Conservation (phyloP, 2,888 invertebrate genomes). For the Ennomos erosarius region DNA sequence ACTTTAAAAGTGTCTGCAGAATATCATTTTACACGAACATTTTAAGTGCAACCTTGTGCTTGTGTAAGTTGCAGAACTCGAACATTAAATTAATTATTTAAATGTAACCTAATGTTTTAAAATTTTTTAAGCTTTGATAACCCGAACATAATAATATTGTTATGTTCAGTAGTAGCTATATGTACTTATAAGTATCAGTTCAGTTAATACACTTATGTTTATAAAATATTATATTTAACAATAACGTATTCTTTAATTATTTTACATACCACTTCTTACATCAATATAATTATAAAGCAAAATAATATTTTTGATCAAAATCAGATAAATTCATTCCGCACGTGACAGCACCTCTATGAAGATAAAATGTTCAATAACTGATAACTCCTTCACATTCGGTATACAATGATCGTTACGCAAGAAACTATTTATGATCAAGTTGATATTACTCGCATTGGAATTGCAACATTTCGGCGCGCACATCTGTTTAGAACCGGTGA, state of each 20-base stretch:
- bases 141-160: too few relatives aligned
- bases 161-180: too few relatives aligned
- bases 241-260: too few relatives aligned
- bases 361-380: conserved; percentile 23
- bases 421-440: conserved; percentile 45
- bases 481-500: conserved; percentile 44
- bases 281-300: not conserved
- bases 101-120: too few relatives aligned
- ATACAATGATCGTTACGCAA: conserved; percentile 52
- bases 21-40: not conserved
- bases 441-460: conserved; percentile 51
- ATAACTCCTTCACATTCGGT: conserved; percentile 41
- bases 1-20: not conserved
- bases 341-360: not conserved
- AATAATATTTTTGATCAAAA: not conserved
- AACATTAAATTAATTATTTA: too few relatives aligned
- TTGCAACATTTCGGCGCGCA: conserved; percentile 52
- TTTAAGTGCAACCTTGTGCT: conserved; percentile 1
- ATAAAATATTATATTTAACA: too few relatives aligned
- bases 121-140: too few relatives aligned
- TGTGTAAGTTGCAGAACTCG: conserved; percentile 9
- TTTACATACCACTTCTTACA: too few relatives aligned
- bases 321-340: conserved; percentile 1
- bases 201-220: too few relatives aligned
- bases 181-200: too few relatives aligned